Base-by-base conservation (phyloP, 30 jellyfish, hydroid and myxozoan genomes). In the Turritopsis rubra region DNA sequence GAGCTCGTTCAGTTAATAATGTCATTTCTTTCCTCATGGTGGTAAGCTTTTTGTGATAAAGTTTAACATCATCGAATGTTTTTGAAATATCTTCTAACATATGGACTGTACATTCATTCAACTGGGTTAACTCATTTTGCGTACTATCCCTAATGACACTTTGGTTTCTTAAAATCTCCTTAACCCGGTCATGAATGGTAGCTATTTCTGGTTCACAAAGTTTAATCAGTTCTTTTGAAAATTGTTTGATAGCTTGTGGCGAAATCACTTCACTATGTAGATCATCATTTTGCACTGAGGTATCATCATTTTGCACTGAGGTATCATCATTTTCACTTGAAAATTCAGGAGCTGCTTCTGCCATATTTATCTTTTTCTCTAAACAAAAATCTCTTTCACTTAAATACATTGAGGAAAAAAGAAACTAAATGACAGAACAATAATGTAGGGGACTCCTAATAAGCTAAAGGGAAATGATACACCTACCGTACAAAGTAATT, bases 61-160 rank as follows among this genome's bases (percentile, higher is more conserved):
- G 20, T 71, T 83, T 83, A 73, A 83, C 88, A 18, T 73, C 65
- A 20, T 83, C 87, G 72, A 83, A 83, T 18, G 79, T 72, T 20
- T 72, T 77, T 28, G 88, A 28, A 53, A 83, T 53, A 4, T 83
- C 90, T 21, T 17, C 41, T 22, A 83, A 54, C 87, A 75, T 75
- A 41, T 41, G 60, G 9, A 41, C 60, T 9, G 52, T 0, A 74
- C 79, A 72, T 75, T 83, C 90, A 17, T 73, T 65, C 24, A 83
- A 20, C 54, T 83, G 90, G 17, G 90, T 83, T 16, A 72, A 29
- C 75, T 83, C 90, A 21, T 83, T 53, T 54, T 83, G 88, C 3
- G 77, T 83, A 29, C 79, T 83, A 1, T 83, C 90, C 17, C 54
- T 22, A 27, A 83, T 28, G 19, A 83, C 87, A 53, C 68, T 81